Base-by-base conservation (phyloP, 2,888 invertebrate genomes). In the Sminthurinus aureus region DNA sequence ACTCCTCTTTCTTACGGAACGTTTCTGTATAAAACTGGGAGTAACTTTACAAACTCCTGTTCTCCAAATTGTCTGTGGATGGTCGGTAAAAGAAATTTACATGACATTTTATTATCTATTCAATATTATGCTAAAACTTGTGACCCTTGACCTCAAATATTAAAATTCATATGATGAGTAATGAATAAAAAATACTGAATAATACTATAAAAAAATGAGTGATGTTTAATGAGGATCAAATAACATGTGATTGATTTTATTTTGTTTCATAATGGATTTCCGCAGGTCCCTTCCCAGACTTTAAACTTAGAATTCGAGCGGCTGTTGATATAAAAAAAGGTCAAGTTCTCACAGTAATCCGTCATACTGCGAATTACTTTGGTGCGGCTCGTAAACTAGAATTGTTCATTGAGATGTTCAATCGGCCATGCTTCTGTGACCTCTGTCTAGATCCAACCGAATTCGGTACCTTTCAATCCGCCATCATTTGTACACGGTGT, bases 211-310 rank as follows among this genome's bases (percentile, higher is more conserved):
- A n/a, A n/a, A n/a, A n/a, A n/a, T n/a, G n/a, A n/a, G n/a, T n/a
- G n/a, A n/a, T n/a, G n/a, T n/a, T n/a, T n/a, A n/a, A n/a, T n/a
- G n/a, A n/a, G n/a, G n/a, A n/a, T n/a, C n/a, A n/a, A n/a, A n/a
- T n/a, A n/a, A n/a, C n/a, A n/a, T n/a, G n/a, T n/a, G n/a, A n/a
- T n/a, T n/a, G n/a, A n/a, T n/a, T n/a, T n/a, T n/a, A n/a, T n/a
- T n/a, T n/a, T n/a, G 85, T 52, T 91, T 95, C 77, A 91, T 95
- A 89, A 93, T 94, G 15, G 95, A 95, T 90, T 93, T 93, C 89
- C 95, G 95, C 89, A 92, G 91, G 91, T 9, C 92, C 92, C 83
- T 92, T 92, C n/a, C 87, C 87, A 51, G 77, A 82, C 13, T 87
- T 87, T 50, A 75, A 74, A 13, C 91, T 95, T 79, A 92, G 92